Evolutionary conservation across 2,113 vertebrate species (phyloP).

Genomic region (Austrofundulus limnaeus): DNA sequence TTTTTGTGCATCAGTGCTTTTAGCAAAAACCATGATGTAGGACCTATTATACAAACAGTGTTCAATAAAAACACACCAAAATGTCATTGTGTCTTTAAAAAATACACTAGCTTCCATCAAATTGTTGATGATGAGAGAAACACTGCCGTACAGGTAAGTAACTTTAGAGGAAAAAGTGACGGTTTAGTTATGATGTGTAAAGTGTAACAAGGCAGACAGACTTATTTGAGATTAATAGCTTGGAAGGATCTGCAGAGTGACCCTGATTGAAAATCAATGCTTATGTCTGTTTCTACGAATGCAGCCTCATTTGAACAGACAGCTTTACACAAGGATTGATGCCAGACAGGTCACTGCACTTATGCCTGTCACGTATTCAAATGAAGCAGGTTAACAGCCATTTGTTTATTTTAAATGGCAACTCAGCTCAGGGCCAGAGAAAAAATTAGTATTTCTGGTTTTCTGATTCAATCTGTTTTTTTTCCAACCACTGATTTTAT

Average conservation of each 20-base stretch:
- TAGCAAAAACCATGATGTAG: background rate
- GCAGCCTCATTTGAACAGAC: background rate
- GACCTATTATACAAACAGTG: background rate
- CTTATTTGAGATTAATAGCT: background rate
- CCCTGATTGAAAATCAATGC: constrained; percentile 15
- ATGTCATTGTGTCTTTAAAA: background rate
- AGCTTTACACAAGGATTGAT: constrained; percentile 8
- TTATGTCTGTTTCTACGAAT: constrained; percentile 38
- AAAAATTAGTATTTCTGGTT: background rate
- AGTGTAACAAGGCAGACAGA: no score
- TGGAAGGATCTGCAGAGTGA: background rate
- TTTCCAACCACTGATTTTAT: background rate
- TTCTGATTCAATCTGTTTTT: constrained; percentile 11
- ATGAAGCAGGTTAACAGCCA: background rate
- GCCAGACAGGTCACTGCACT: constrained; percentile 40
- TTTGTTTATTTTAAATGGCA: constrained; percentile 28
- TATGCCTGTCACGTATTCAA: constrained; percentile 22
- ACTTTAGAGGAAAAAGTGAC: background rate
- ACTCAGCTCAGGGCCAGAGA: constrained; percentile 8
- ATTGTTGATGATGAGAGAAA: background rate
- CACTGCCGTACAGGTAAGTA: background rate
- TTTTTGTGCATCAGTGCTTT: background rate
- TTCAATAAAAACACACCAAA: background rate
- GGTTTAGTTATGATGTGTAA: no score
- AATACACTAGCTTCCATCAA: background rate